Conservation (phyloP, 2,888 invertebrate species). For the Macrophya alboannulata region DNA sequence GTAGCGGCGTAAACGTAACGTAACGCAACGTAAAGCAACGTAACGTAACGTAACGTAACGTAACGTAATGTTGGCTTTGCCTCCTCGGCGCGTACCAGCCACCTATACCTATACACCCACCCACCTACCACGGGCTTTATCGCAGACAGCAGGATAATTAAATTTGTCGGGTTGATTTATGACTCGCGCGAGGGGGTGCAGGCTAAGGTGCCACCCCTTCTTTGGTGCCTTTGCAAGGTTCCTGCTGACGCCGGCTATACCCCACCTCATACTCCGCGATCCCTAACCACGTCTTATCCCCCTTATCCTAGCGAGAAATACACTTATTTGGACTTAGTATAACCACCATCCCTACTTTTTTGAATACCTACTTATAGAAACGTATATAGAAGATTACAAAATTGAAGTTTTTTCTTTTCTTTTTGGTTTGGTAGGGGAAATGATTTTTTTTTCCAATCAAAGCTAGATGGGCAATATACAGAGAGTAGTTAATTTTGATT, state of each 20-base stretch:
- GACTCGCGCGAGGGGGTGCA: constrained; percentile 72
- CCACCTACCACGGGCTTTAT: constrained; percentile 76
- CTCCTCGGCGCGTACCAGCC: constrained; percentile 22
- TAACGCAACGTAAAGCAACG: constrained; percentile 24
- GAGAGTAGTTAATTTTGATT: constrained; percentile 10
- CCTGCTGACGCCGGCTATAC: constrained; percentile 48
- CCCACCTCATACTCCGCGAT: constrained; percentile 26
- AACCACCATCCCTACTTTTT: background rate
- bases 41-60: constrained; percentile 34
- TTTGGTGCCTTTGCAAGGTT: constrained; percentile 30
- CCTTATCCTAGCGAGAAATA: constrained; percentile 22
- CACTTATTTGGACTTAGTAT: background rate
- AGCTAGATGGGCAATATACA: background rate
- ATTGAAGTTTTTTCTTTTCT: background rate
- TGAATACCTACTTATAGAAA: background rate
- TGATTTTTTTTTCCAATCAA: background rate
- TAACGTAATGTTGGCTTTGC: constrained; percentile 30
- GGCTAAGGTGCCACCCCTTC: constrained; percentile 18
- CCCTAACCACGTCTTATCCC: constrained; percentile 9
- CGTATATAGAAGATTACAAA: background rate
- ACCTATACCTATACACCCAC: constrained; percentile 25
- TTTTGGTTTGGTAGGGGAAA: background rate
- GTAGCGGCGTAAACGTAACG: background rate
- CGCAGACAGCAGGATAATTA: constrained; percentile 83
- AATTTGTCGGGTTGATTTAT: constrained; percentile 84